Evolutionary conservation across 2,797 vertebrate genomes (phyloP).

Genomic region (Tragopan temminckii): DNA sequence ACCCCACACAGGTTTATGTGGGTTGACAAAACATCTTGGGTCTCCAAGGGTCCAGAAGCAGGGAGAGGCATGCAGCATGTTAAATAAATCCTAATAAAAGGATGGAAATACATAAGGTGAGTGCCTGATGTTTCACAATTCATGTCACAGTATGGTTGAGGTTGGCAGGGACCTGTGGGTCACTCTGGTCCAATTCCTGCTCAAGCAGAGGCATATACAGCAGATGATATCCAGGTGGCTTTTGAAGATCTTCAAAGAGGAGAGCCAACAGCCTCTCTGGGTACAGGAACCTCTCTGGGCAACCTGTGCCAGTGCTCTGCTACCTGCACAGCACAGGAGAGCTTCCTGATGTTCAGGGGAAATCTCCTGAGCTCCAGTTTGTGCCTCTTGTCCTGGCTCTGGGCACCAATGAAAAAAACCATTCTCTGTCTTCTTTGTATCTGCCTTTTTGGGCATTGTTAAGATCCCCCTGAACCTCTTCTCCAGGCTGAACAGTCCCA

Average conservation of each 20-base stretch:
- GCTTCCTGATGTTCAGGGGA: not conserved
- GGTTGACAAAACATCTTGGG: not conserved
- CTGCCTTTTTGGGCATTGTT: not conserved
- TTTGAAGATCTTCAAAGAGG: not conserved
- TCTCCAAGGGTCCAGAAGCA: not conserved
- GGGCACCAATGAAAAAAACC: not conserved
- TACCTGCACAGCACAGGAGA: not conserved
- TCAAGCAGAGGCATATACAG: not conserved
- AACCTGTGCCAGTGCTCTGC: not conserved
- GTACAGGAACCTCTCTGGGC: not conserved
- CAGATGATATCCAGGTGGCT: not conserved
- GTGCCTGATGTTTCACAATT: accelerated
- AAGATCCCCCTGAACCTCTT: not conserved
- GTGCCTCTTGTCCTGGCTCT: not conserved
- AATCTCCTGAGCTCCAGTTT: not conserved
- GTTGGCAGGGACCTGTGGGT: not conserved
- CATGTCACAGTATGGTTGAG: not conserved
- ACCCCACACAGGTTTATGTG: not conserved
- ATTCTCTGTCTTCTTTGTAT: not conserved
- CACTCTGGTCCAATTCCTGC: not conserved
- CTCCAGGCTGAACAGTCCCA: not conserved
- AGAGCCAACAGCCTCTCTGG: not conserved
- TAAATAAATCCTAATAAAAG: not conserved
- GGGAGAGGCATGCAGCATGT: accelerated
- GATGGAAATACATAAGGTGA: not conserved